Base-by-base conservation (phyloP, 2,113 vertebrate species). In the Anser cygnoides region DNA sequence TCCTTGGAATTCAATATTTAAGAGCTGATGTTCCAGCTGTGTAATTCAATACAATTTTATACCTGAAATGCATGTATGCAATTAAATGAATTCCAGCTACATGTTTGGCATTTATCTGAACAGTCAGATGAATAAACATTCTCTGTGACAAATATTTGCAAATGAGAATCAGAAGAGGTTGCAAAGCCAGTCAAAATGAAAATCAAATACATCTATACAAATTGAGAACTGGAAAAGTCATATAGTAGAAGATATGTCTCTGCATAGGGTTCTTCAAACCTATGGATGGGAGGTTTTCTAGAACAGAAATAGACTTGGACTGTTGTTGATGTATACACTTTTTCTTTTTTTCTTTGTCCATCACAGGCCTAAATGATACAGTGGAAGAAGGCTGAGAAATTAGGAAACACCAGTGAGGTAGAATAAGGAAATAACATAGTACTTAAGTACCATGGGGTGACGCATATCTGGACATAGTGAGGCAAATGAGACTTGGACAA, bases 281-380 rank as follows among this genome's bases (percentile, higher is more conserved):
- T 54, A 26, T 28, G 58, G 3, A 50, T 18, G 14, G 20, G 19
- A 35, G 3, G 0, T 10, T 8, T 58, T 74, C 66, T 71, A 61
- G 18, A 68, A 63, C 3, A 71, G 28, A 20, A 78, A 10, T 4
- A 50, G 6, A 11, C 4, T 52, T 52, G 2, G 3, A 1, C 1
- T 90, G 5, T 49, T 54, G 10, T 7, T 15, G 4, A 31, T 22
- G 7, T 29, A 9, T 23, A 28, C 3, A 37, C 7, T 10, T 15
- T 57, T 77, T 87, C 21, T 50, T 50, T 23, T 85, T 78, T 54
- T 5, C 5, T 35, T 46, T 84, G 15, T 63, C 41, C 62, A 63
- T 6, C 23, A 68, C 39, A 49, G 7, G 29, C 9, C 13, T 59
- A 11, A 29, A 49, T 2, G 3, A 29, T 85, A 63, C 13, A 67